Base-by-base conservation (phyloP, 37 sponge, comb jelly and placozoan species). In the Oopsacas minuta region DNA sequence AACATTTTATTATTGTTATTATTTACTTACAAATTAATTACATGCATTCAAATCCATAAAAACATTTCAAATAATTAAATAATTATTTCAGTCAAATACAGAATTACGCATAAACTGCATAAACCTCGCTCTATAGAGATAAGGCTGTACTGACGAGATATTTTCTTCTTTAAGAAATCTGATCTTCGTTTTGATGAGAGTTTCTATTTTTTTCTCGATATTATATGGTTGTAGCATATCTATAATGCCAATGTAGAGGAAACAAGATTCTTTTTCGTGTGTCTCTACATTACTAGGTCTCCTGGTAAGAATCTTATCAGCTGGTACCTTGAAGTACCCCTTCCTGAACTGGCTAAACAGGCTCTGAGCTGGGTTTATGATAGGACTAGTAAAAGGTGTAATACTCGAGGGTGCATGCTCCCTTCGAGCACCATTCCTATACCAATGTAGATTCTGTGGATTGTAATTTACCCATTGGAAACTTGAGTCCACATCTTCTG, bases 141-240 rank as follows among this genome's bases (percentile, higher is more conserved):
- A 10, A 61, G 75, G 75, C 7, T 93, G 86, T 0, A 93, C 86
- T 0, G 90, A 89, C 12, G 96, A 95, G 0, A 95, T 88, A 15
- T 86, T 75, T 25, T 88, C 49, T 8, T 42, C 39, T 69, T 93
- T 53, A 37, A 88, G 84, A 23, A 92, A 83, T 32, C 82, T 39
- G 32, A 91, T 39, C 23, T 81, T 85, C 0, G 96, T 86, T 82
- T 95, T 95, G 69, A 69, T 85, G 20, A 87, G 82, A 52, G 90
- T 88, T 39, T 95, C 96, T 37, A 39, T 35, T 39, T 85, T 91
- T 86, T 95, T 95, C 37, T 42, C 23, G 32, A 86, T 53, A 37
- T 90, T 91, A 88, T 95, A 95, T 52, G 89, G 46, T 83, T 95
- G 96, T 23, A 95, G 83, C 61, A 95, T 93, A 86, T 95, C 96